These are phyloP conservation scores for Boleophthalmus pectinirostris DNA, from an alignment of 2,113 vertebrate species.

Conservation along the genomic window DNA sequence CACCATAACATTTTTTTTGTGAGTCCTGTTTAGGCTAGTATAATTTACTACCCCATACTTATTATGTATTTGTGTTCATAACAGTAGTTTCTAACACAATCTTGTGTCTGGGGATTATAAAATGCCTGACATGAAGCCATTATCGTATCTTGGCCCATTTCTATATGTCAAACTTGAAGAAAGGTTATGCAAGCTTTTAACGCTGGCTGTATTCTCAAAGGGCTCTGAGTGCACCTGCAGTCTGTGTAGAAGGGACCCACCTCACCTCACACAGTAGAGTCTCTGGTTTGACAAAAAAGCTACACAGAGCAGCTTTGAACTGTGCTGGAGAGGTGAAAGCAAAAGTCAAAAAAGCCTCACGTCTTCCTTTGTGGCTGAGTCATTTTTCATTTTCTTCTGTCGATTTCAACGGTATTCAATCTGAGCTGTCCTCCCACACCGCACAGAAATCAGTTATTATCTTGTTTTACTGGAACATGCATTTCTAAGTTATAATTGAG, in stretches of 20 bases:
- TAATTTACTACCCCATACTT: not conserved
- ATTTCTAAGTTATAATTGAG: not conserved
- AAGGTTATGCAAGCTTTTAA: not conserved
- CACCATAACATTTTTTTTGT: too few relatives aligned
- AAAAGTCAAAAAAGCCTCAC: not conserved
- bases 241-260: not conserved
- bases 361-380: not conserved
- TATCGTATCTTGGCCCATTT: not conserved
- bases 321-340: not conserved
- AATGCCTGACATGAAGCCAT: not conserved
- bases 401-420: not conserved
- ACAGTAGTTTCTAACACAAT: not conserved
- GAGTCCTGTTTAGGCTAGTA: too few relatives aligned
- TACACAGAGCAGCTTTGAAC: not conserved
- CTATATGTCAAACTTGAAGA: not conserved
- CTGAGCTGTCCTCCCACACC: constrained; percentile 36
- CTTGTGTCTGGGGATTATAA: not conserved
- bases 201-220: not conserved
- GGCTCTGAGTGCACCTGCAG: not conserved
- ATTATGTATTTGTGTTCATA: not conserved
- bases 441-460: constrained; percentile 26
- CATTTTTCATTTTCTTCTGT: constrained; percentile 7
- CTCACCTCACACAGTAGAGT: not conserved
- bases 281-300: not conserved
- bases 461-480: not conserved